A percentile compares a stretch with the other conserved stretches of the same genome.
These are phyloP conservation scores for Zapus hudsonius DNA, from an alignment of 2,113 vertebrate species.

Conservation along the genomic window DNA sequence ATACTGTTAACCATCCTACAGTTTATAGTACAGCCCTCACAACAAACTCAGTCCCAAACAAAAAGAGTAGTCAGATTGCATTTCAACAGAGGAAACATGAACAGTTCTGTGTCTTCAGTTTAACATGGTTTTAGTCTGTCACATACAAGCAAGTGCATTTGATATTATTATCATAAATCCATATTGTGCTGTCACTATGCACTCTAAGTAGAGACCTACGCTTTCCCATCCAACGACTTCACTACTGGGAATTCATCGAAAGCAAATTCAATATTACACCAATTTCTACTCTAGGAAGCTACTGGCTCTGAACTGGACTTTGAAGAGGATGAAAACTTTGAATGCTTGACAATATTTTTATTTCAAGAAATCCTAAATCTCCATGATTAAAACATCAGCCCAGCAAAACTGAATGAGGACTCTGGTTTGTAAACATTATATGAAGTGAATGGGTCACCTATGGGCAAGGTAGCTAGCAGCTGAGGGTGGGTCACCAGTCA, in stretches of 20 bases:
- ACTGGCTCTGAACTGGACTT: no score
- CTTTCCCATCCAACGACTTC: not conserved
- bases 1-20: not conserved
- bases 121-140: not conserved
- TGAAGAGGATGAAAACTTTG: not conserved
- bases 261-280: not conserved
- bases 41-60: not conserved
- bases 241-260: not conserved
- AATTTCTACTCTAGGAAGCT: not conserved
- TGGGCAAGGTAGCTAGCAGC: not conserved
- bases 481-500: accelerated
- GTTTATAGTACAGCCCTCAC: not conserved
- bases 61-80: not conserved
- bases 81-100: not conserved
- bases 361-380: not conserved
- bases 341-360: not conserved
- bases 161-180: not conserved
- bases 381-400: not conserved
- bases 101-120: not conserved
- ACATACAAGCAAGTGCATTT: not conserved
- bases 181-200: not conserved
- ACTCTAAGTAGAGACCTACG: not conserved
- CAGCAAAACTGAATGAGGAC: not conserved
- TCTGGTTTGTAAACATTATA: not conserved
- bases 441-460: not conserved